Evolutionary conservation across 1,140 invertebrate genomes (phyloP).

Genomic region (Pteromalus puparum): DNA sequence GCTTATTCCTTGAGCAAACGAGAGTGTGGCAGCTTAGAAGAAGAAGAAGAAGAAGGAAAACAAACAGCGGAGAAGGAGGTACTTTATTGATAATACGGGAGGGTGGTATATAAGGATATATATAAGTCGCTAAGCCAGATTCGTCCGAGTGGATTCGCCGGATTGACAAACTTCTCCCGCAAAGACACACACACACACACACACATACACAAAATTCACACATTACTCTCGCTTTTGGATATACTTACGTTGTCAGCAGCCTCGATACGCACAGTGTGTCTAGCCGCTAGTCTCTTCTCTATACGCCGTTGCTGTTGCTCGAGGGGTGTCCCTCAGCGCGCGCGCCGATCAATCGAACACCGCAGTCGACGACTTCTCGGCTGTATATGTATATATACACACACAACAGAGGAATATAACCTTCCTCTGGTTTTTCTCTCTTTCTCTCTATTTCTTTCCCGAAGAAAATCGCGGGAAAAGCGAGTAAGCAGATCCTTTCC

Average conservation of each 20-base stretch:
- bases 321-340: slow-evolving; percentile 16
- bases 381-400: too few relatives aligned
- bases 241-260: too few relatives aligned
- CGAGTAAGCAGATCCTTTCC: background rate
- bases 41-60: too few relatives aligned
- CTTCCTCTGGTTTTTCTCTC: background rate
- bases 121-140: background rate
- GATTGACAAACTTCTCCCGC: background rate
- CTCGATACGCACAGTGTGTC: too few relatives aligned
- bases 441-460: background rate
- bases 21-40: too few relatives aligned
- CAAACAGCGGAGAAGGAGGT: background rate
- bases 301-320: background rate
- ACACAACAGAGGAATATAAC: too few relatives aligned
- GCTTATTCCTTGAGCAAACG: too few relatives aligned
- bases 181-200: too few relatives aligned
- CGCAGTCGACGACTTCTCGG: background rate
- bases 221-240: too few relatives aligned
- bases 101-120: background rate
- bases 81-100: background rate
- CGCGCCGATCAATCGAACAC: slow-evolving; percentile 36
- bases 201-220: too few relatives aligned
- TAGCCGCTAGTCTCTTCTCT: background rate
- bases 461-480: background rate
- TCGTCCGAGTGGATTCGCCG: background rate